Percentiles rank a stretch among this genome's conserved stretches.
phyloP scores from a whole-genome alignment of 2,888 invertebrate genomes.

The Willowsia nigromaculata region DNA sequence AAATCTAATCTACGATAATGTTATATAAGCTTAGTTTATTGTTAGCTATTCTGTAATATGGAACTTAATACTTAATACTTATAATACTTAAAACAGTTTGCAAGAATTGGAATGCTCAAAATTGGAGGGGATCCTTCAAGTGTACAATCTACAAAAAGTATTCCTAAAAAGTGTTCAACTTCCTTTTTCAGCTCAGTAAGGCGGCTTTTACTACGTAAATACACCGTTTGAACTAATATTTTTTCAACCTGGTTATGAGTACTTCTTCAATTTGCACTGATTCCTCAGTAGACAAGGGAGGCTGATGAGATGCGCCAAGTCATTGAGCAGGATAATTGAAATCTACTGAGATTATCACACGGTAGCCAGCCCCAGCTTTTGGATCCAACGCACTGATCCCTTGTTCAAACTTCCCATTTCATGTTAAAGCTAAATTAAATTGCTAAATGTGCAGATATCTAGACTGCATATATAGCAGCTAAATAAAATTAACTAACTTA shows the following conservation, averaged over 20 bases:
- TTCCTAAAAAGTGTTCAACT: conserved; percentile 81
- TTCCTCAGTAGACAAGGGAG: conserved; percentile 81
- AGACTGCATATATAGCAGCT: too few species aligned
- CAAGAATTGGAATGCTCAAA: conserved; percentile 92
- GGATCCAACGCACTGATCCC: conserved; percentile 84
- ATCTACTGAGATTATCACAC: conserved; percentile 93
- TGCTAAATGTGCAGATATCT: too few species aligned
- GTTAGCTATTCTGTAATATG: too few species aligned
- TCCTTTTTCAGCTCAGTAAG: conserved; percentile 90
- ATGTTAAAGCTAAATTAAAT: too few species aligned
- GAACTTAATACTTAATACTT: too few species aligned
- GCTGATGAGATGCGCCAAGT: conserved; percentile 82
- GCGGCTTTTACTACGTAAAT: conserved; percentile 92
- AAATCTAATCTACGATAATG: too few species aligned
- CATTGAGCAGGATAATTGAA: conserved; percentile 89
- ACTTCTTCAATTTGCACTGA: conserved; percentile 81
- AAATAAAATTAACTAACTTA: too few species aligned
- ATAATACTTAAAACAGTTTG: conserved; percentile 89
- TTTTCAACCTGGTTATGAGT: conserved; percentile 86
- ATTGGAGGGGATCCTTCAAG: conserved; percentile 96
- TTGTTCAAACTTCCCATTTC: too few species aligned
- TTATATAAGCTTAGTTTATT: too few species aligned
- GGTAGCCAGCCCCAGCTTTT: conserved; percentile 92
- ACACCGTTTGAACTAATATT: conserved; percentile 95
- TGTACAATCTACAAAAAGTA: conserved; percentile 88